These are phyloP conservation scores for Pangasianodon hypophthalmus DNA, from an alignment of 2,113 vertebrate genomes.

Conservation along the genomic window DNA sequence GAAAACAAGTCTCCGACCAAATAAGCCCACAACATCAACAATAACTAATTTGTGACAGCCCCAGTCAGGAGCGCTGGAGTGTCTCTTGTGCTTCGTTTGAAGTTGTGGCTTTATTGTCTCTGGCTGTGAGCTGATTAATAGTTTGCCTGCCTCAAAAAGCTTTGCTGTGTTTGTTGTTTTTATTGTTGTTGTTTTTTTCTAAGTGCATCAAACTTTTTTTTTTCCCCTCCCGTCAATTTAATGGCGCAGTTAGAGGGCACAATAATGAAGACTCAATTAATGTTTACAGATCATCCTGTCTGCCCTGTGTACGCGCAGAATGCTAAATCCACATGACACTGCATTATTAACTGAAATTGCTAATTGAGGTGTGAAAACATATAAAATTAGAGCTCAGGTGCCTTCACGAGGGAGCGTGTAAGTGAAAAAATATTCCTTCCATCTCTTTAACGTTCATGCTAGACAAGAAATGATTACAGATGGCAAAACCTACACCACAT, in stretches of 20 bases:
- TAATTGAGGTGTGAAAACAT: neutral
- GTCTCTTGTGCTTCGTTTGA: slow-evolving; percentile 59
- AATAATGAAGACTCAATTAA: slow-evolving; percentile 29
- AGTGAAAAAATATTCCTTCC: neutral
- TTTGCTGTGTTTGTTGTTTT: slow-evolving; percentile 16
- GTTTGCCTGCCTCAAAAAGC: slow-evolving; percentile 36
- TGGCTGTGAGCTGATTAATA: slow-evolving; percentile 47
- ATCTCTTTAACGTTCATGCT: neutral
- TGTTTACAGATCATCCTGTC: slow-evolving; percentile 13
- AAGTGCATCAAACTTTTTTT: neutral
- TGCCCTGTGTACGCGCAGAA: neutral
- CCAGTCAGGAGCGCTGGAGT: slow-evolving; percentile 52
- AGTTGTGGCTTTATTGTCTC: slow-evolving; percentile 55
- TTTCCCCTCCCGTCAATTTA: neutral
- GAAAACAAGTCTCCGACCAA: slow-evolving; percentile 61
- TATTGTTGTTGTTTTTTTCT: neutral
- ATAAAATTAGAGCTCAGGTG: neutral
- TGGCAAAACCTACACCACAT: neutral
- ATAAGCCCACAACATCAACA: slow-evolving; percentile 64
- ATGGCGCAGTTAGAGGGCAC: neutral
- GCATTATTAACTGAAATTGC: neutral
- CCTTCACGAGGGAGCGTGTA: neutral
- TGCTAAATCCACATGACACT: neutral
- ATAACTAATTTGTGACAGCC: slow-evolving; percentile 53
- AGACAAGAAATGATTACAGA: neutral